Base-by-base conservation (phyloP, 2,113 vertebrate genomes). In the Aramus guarauna region DNA sequence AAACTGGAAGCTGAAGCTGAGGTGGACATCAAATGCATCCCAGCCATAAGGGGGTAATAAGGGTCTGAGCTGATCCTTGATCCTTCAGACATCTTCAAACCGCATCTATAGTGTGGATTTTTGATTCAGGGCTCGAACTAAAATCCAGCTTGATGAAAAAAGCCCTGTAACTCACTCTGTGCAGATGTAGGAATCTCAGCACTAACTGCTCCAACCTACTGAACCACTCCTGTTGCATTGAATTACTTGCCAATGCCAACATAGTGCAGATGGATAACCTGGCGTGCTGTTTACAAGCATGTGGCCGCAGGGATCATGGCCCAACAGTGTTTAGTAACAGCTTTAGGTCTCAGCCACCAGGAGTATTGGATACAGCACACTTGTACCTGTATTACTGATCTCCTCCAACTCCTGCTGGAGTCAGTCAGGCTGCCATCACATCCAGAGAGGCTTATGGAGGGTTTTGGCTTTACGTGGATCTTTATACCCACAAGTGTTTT, bases 71-170 rank as follows among this genome's bases (percentile, higher is more conserved):
- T 27, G 24, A 5, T 3, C 34, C 27, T 24, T 1, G 1, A 23
- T 39, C 14, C 30, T 74, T 72, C 30, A 53, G 23, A 17, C 3
- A 12, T 15, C 36, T 73, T 68, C 72, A 81, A 36, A 53, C 10
- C 6, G n/a, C 32, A 34, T 19, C 18, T 47, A 3, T 1, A 8
- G 30, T 0, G 2, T 22, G 12, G 36, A n/a, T 12, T 36, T 76
- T 32, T 39, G 5, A 37, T 52, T 47, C 34, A 37, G 17, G 43
- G 15, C 7, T 26, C 1, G 0, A 56, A 36, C 6, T 47, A 17
- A 88, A 60, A 36, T 4, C 7, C 12, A 45, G 1, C 11, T 12
- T n/a, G 8, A 16, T 22, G 7, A 11, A 34, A 80, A 77, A 77
- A 69, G 2, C 9, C 19, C 21, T 32, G 5, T 34, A 79, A 16